Evolutionary conservation across 1,140 invertebrate species (phyloP).

Genomic region (Riptortus pedestris): DNA sequence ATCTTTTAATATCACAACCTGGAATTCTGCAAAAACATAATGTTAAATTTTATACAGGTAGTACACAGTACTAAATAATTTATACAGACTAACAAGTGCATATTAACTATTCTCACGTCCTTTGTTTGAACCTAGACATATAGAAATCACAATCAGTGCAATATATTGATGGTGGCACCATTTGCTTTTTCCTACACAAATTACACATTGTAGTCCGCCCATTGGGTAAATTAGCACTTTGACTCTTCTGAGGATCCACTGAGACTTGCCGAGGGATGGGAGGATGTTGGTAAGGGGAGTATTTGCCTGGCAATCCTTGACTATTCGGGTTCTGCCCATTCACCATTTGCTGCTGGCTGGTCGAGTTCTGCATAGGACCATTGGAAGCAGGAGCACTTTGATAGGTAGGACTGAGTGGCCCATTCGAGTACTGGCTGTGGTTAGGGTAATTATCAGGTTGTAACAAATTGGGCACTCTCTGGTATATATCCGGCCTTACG

Average conservation of each 20-base stretch:
- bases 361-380: neutral
- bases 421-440: neutral
- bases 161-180: constrained; percentile 62
- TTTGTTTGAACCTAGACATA: constrained; percentile 69
- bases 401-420: neutral
- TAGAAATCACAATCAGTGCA: constrained; percentile 85
- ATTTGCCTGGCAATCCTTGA: neutral
- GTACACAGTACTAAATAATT: constrained; percentile 13
- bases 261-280: constrained; percentile 33
- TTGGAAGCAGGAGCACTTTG: neutral
- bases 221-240: neutral
- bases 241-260: constrained; percentile 11
- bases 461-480: constrained; percentile 30
- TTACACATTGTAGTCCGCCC: constrained; percentile 51
- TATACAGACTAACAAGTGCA: neutral
- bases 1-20: neutral
- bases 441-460: constrained; percentile 15
- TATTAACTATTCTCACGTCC: constrained; percentile 37
- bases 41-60: too few species aligned
- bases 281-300: constrained; percentile 39
- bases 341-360: neutral
- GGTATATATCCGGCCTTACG: constrained; percentile 34
- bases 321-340: neutral
- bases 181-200: constrained; percentile 71
- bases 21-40: neutral